Evolutionary conservation across 1,140 invertebrate genomes (phyloP).

Genomic region (Plutomurus gul): DNA sequence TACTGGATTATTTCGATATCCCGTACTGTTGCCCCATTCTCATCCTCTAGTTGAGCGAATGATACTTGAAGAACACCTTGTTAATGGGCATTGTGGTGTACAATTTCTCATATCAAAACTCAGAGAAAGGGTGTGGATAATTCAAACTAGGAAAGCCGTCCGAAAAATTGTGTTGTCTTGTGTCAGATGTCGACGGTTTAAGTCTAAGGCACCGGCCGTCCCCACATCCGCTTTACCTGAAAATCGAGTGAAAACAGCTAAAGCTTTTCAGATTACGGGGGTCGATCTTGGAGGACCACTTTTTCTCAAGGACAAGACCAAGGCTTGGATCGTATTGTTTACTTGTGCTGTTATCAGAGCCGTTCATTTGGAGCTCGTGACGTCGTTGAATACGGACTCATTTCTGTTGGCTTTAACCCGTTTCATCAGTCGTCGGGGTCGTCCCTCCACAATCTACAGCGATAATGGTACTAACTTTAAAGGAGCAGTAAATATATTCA

Average conservation of each 20-base stretch:
- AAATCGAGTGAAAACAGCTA: conserved; percentile 53
- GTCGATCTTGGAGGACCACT: conserved; percentile 56
- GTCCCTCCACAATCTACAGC: not conserved
- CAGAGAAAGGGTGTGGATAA: not conserved
- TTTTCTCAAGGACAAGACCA: conserved; percentile 46
- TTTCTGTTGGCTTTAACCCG: not conserved
- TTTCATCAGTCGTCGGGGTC: not conserved
- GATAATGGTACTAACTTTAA: not conserved
- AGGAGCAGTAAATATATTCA: not conserved
- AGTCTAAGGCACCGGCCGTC: too few species aligned
- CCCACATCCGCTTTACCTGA: conserved; percentile 54
- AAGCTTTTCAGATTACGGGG: conserved; percentile 55
- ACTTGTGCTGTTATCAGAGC: not conserved
- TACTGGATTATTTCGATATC: not conserved
- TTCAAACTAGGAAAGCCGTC: not conserved
- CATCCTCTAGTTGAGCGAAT: not conserved
- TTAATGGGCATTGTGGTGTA: not conserved
- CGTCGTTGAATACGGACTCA: not conserved
- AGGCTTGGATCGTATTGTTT: not conserved
- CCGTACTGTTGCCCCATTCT: not conserved
- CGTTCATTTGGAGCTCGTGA: not conserved
- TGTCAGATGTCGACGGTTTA: not conserved
- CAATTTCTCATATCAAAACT: not conserved
- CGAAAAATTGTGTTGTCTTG: not conserved
- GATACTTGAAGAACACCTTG: not conserved